Conservation (phyloP, 2,888 invertebrate genomes). For the Marasmarcha lunaedactyla region DNA sequence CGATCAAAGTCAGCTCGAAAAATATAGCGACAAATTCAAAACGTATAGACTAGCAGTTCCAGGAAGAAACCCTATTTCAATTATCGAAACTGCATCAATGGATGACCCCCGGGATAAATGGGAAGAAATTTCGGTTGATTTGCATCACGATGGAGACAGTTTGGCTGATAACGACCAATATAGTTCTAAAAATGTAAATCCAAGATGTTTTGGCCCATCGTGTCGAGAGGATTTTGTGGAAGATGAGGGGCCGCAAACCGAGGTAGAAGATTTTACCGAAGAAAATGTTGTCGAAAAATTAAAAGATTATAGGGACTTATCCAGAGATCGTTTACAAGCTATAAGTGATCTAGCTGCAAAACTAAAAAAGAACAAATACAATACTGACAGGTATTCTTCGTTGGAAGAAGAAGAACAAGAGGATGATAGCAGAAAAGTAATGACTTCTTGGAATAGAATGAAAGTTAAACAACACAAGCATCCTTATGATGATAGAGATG, state of each 20-base stretch:
- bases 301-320: slow-evolving; percentile 48
- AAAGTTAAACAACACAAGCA: slow-evolving; percentile 69
- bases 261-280: slow-evolving; percentile 71
- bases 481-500: slow-evolving; percentile 77
- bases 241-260: slow-evolving; percentile 58
- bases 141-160: neutral
- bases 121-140: slow-evolving; percentile 26
- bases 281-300: slow-evolving; percentile 69
- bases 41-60: slow-evolving; percentile 69
- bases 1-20: slow-evolving; percentile 39
- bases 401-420: slow-evolving; percentile 26
- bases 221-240: slow-evolving; percentile 45
- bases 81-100: slow-evolving; percentile 58
- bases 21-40: slow-evolving; percentile 47
- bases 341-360: slow-evolving; percentile 55
- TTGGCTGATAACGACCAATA: slow-evolving; percentile 28
- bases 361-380: slow-evolving; percentile 54
- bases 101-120: slow-evolving; percentile 24
- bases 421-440: slow-evolving; percentile 37
- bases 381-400: slow-evolving; percentile 23
- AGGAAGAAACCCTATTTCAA: slow-evolving; percentile 68
- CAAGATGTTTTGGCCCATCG: slow-evolving; percentile 58
- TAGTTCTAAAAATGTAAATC: slow-evolving; percentile 45
- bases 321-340: slow-evolving; percentile 52
- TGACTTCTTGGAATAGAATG: slow-evolving; percentile 62